A percentile compares a stretch with the other conserved stretches of the same genome.
Conservation (phyloP, 2,113 vertebrate genomes). For the Colinus virginianus region DNA sequence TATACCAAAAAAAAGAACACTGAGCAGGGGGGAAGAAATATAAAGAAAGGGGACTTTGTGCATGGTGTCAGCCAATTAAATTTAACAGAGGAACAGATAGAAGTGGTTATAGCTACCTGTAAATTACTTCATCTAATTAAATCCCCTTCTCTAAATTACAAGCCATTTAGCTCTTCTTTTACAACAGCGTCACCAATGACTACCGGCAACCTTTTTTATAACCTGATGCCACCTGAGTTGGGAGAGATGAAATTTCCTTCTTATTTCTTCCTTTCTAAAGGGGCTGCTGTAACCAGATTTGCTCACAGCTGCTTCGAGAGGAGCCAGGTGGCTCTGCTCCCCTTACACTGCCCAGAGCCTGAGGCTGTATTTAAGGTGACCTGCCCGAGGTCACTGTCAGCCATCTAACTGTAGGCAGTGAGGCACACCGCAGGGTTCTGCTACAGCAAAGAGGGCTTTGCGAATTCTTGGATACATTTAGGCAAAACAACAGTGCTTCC, state of each 20-base stretch:
- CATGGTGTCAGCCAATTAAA: conserved; percentile 34
- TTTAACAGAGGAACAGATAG: conserved; percentile 23
- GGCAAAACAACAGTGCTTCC: conserved; percentile 45
- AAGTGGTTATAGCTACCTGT: conserved; percentile 54
- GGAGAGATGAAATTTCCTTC: conserved; percentile 48
- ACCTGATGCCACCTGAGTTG: conserved; percentile 20
- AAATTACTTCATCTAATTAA: conserved; percentile 75
- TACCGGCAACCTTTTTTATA: conserved; percentile 60
- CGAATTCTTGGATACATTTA: conserved; percentile 40
- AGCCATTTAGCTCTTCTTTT: conserved; percentile 65
- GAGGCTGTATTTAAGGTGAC: conserved; percentile 26
- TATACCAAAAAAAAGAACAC: neutral
- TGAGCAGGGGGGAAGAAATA: neutral
- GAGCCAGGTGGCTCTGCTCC: neutral
- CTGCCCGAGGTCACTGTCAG: neutral
- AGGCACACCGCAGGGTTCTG: neutral
- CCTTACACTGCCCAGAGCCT: neutral
- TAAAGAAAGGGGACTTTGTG: neutral
- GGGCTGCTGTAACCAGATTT: conserved; percentile 20
- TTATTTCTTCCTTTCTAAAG: conserved; percentile 49
- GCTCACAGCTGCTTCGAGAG: conserved; percentile 5
- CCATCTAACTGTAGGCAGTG: neutral
- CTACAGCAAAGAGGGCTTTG: neutral
- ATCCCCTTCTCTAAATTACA: conserved; percentile 65
- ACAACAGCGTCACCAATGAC: conserved; percentile 63